Evolutionary conservation across 2,888 invertebrate species (phyloP), one percentile per base, ranked within the genome.

Genomic region (Idaea dimidiata): DNA sequence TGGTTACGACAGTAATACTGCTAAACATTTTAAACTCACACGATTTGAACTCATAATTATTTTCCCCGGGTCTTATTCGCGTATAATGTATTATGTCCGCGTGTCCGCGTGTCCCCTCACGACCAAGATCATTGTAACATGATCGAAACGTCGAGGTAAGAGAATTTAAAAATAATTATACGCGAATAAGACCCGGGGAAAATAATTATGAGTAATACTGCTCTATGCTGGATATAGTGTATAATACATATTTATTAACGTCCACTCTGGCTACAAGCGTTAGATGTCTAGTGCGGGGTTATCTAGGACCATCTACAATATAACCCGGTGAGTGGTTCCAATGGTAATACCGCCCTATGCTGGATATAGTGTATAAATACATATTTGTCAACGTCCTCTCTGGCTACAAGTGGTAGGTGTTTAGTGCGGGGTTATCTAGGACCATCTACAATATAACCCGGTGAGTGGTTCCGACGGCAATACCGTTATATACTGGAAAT

Each of bases 1-100:
- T 17, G 56, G 2, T 56, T 56, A 10, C 56, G 56, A 56, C 56
- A 54, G 56, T 56, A 56, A 56, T 56, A n/a, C n/a, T n/a, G n/a
- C n/a, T n/a, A n/a, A n/a, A n/a, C n/a, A n/a, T n/a, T n/a, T n/a
- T n/a, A n/a, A n/a, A n/a, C n/a, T n/a, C n/a, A n/a, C n/a, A n/a
- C n/a, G n/a, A n/a, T n/a, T n/a, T n/a, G n/a, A n/a, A n/a, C n/a
- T n/a, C n/a, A n/a, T n/a, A n/a, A n/a, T n/a, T n/a, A n/a, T n/a
- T n/a, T n/a, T n/a, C n/a, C n/a, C n/a, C n/a, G n/a, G n/a, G n/a
- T n/a, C n/a, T n/a, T n/a, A n/a, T n/a, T n/a, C n/a, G n/a, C n/a
- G n/a, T n/a, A n/a, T n/a, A n/a, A n/a, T n/a, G n/a, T n/a, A n/a
- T n/a, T n/a, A n/a, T n/a, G n/a, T n/a, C n/a, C n/a, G n/a, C n/a